Evolutionary conservation across 2,888 invertebrate genomes (phyloP), one percentile per base, ranked within the genome.

Genomic region (Hesperia comma): DNA sequence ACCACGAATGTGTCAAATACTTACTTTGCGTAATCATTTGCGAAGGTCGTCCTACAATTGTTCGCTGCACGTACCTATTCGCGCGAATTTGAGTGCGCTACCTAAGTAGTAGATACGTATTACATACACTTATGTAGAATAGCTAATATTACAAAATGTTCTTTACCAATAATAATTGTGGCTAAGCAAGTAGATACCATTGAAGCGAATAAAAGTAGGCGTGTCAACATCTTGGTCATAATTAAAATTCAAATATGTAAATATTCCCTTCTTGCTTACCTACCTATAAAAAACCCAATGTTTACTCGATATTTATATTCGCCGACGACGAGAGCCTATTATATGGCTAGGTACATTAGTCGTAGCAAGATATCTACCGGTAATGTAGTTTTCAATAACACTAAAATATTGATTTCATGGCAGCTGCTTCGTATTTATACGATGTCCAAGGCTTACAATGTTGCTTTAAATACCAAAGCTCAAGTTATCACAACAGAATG

Each of bases 391-490:
- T 63, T 69, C 78, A 77, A 82, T 82, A 86, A 84, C 84, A 86
- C 79, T 89, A 89, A 89, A 89, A 75, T 74, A 77, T 76, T 79
- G 79, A 85, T 85, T 89, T 88, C 84, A 90, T 89, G 87, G 79
- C 77, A 15, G 70, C 74, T 74, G 72, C 78, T 78, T 80, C 78
- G 77, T 75, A 79, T 76, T 76, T 74, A 82, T 78, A 79, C 83
- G 81, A 79, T 81, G 76, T 63, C 69, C 67, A 64, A 49, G 17
- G 58, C 63, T 66, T 77, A 89, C 90, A 86, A 74, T 86, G 90
- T 92, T 81, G 81, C 81, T 60, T 78, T 78, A 79, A 81, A 79
- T 75, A 81, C 79, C 80, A 84, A 77, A 81, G 79, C 80, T 83
- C 80, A 79, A 84, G 82, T 82, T 86, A 86, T 85, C 84, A 84